phyloP scores from a whole-genome alignment of 2,113 vertebrate species.

The Catharus fuscescens region DNA sequence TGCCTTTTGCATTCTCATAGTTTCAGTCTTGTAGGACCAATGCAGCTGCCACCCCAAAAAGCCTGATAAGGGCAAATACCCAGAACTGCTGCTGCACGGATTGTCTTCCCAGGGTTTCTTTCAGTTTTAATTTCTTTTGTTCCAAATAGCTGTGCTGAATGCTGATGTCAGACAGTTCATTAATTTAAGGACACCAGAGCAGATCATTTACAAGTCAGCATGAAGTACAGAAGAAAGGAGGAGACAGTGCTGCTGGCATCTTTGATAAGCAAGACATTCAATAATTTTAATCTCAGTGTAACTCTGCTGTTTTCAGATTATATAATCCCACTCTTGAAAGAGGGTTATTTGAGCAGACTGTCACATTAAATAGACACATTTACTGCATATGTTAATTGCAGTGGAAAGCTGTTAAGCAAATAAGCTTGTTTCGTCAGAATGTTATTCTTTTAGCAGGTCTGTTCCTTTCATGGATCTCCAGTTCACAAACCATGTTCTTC shows the following conservation, averaged over 20 bases:
- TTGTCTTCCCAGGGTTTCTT: background rate
- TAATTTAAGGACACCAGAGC: background rate
- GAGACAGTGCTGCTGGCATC: background rate
- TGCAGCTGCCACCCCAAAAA: background rate
- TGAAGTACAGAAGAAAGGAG: background rate
- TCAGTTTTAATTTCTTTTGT: background rate
- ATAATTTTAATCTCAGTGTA: constrained; percentile 36
- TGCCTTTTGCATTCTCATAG: background rate
- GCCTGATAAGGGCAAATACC: background rate
- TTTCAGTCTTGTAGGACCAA: background rate
- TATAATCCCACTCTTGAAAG: constrained; percentile 30
- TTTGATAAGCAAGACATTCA: background rate
- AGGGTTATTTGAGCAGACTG: constrained; percentile 31
- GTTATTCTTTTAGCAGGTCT: constrained; percentile 66
- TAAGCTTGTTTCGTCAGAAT: constrained; percentile 48
- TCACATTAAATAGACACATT: constrained; percentile 25
- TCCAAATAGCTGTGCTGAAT: background rate
- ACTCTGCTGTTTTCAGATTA: constrained; percentile 36
- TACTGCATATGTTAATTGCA: background rate
- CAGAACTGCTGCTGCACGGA: background rate
- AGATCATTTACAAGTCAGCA: background rate
- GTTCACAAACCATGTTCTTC: background rate
- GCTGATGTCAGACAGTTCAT: background rate
- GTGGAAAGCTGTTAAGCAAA: constrained; percentile 68
- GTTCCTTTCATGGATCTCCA: constrained; percentile 16